Percentiles rank a stretch among this genome's conserved stretches.
phyloP scores from a whole-genome alignment of 2,113 vertebrate species.

The Megaleporinus macrocephalus region DNA sequence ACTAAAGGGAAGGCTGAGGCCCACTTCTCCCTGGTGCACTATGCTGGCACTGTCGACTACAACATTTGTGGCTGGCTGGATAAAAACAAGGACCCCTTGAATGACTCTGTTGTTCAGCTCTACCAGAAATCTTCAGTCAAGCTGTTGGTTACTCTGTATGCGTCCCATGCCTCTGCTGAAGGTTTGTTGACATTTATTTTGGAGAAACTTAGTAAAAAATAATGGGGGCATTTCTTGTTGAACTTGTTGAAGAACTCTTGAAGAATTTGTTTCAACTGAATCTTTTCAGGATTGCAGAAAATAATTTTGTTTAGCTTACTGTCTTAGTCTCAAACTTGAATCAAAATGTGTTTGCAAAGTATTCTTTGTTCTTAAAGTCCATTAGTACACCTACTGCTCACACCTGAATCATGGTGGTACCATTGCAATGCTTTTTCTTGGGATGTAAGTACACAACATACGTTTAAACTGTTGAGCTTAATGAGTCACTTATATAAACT shows the following conservation, averaged over 20 bases:
- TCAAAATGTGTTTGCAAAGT: neutral
- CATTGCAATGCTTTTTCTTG: neutral
- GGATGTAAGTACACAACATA: neutral
- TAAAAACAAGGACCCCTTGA: slow-evolving; percentile 88
- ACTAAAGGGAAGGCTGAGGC: slow-evolving; percentile 83
- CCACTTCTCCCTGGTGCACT: slow-evolving; percentile 84
- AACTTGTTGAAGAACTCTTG: neutral
- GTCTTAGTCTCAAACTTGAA: too few species aligned
- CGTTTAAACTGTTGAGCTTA: neutral
- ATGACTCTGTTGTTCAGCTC: slow-evolving; percentile 83
- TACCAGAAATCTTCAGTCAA: slow-evolving; percentile 87
- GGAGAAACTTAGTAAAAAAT: neutral
- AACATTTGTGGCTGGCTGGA: slow-evolving; percentile 86
- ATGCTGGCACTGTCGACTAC: slow-evolving; percentile 85
- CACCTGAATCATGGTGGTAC: neutral
- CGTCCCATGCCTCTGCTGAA: slow-evolving; percentile 68
- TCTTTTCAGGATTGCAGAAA: neutral
- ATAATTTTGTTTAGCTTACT: neutral
- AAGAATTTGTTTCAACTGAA: neutral
- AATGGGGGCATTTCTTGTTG: too few species aligned
- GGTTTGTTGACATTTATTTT: slow-evolving; percentile 34
- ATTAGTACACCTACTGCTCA: neutral
- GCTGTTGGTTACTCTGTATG: slow-evolving; percentile 79
- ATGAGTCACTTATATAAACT: neutral
- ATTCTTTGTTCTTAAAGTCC: neutral